phyloP scores from a whole-genome alignment of 2,113 vertebrate genomes.

The Todiramphus chloris region DNA sequence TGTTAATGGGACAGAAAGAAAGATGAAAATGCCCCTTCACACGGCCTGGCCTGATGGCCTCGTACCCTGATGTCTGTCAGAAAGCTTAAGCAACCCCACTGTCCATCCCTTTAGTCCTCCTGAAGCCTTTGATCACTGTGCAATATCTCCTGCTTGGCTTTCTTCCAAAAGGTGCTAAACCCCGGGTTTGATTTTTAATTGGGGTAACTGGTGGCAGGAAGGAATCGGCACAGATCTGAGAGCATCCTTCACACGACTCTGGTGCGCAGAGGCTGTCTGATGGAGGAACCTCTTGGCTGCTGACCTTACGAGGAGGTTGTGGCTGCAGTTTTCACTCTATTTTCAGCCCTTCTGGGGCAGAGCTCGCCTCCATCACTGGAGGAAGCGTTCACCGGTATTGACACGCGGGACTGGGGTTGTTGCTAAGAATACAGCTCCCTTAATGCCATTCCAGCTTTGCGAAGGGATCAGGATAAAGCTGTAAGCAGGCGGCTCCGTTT shows the following conservation, averaged over 20 bases:
- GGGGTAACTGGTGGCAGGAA: conserved; percentile 12
- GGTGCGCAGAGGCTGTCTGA: neutral
- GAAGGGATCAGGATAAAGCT: neutral
- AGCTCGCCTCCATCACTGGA: neutral
- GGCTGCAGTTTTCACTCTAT: neutral
- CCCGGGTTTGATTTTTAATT: conserved; percentile 47
- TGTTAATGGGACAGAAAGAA: conserved; percentile 43
- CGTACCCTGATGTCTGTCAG: neutral
- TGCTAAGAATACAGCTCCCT: neutral
- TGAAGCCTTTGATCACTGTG: conserved; percentile 36
- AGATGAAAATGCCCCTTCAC: conserved; percentile 42
- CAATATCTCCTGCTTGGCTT: conserved; percentile 27
- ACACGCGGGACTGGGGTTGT: neutral
- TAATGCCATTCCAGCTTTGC: conserved; percentile 6
- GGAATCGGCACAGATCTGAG: neutral
- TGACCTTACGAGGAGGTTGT: accelerated
- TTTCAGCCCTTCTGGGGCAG: neutral
- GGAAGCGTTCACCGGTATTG: neutral
- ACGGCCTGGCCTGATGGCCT: neutral
- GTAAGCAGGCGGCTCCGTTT: neutral
- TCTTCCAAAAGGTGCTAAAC: conserved; percentile 42
- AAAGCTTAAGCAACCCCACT: neutral
- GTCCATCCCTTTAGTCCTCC: neutral
- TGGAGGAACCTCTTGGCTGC: neutral
- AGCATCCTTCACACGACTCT: neutral